Base-by-base conservation (phyloP, 1,140 invertebrate species). In the Schlechtendalia chinensis region DNA sequence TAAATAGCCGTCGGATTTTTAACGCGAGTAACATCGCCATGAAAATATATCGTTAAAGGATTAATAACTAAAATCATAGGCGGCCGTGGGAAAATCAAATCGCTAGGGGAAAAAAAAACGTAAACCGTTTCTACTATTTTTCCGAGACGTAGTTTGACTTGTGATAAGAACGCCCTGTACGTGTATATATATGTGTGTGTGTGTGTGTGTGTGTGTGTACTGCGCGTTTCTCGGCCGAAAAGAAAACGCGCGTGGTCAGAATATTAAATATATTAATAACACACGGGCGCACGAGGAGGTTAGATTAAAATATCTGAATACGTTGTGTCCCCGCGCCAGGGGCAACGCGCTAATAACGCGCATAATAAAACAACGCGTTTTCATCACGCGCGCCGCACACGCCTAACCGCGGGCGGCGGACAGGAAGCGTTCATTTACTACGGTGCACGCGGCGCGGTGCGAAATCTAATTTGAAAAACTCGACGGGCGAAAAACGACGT, bases 361-460 rank as follows among this genome's bases (percentile, higher is more conserved):
- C 32, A 8, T 39, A 69, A 47, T n/a, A 69, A 24, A 69, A 69
- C 39, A 69, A 24, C 17, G 45, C 47, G 22, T 32, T 69, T 69
- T 69, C 47, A 69, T 69, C 22, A 47, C 45, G 27, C 39, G 17
- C 50, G 17, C 17, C 12, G 8, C 24, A n/a, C 47, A n/a, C n/a
- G n/a, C n/a, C n/a, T n/a, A n/a, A n/a, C n/a, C n/a, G n/a, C n/a
- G n/a, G n/a, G n/a, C n/a, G 24, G 29, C 29, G 6, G 24, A 2
- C 69, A 47, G 69, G 69, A 72, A 72, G 27, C 69, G 24, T 72
- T 69, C 67, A 69, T 69, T n/a, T n/a, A n/a, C n/a, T 69, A 69
- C 45, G 67, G 32, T 8, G 32, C 32, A 8, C 32, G 32, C 3
- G 8, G 32, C 32, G 32, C 32, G 32, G 32, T 39, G 24, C 24